Percentiles rank a stretch among this genome's conserved stretches.
phyloP scores from a whole-genome alignment of 2,797 vertebrate species.

The Botia almorhae region DNA sequence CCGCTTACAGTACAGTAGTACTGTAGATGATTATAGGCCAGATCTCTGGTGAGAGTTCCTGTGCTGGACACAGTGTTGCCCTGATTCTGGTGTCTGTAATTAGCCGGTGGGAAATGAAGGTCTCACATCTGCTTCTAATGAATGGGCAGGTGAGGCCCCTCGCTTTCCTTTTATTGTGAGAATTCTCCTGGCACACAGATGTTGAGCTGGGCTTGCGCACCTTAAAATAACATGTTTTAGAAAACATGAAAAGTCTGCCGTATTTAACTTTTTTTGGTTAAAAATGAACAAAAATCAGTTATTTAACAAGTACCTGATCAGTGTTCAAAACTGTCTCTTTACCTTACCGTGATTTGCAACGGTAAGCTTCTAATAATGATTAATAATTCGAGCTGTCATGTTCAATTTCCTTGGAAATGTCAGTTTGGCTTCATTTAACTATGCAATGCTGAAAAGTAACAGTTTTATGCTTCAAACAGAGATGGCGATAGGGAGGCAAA shows the following conservation, averaged over 20 bases:
- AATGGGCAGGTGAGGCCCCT: slow-evolving; percentile 72
- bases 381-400: no score
- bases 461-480: no score
- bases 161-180: slow-evolving; percentile 69
- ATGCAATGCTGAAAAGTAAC: no score
- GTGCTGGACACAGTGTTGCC: neutral
- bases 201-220: slow-evolving; percentile 66
- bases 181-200: slow-evolving; percentile 75
- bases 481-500: no score
- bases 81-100: slow-evolving; percentile 72
- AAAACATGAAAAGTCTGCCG: slow-evolving; percentile 68
- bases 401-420: no score
- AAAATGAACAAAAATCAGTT: no score
- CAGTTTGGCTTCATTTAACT: no score
- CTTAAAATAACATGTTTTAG: slow-evolving; percentile 71
- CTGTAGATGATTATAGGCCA: neutral
- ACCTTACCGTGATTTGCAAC: no score
- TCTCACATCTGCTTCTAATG: slow-evolving; percentile 81
- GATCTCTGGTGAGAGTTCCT: slow-evolving; percentile 13
- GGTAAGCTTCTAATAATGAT: no score
- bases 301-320: no score
- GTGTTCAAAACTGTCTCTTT: no score
- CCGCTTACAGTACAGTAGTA: neutral
- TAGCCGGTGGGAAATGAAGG: slow-evolving; percentile 74
- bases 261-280: slow-evolving; percentile 40